Evolutionary conservation across 2,797 vertebrate species (phyloP).

Genomic region (Crenuchus spilurus): DNA sequence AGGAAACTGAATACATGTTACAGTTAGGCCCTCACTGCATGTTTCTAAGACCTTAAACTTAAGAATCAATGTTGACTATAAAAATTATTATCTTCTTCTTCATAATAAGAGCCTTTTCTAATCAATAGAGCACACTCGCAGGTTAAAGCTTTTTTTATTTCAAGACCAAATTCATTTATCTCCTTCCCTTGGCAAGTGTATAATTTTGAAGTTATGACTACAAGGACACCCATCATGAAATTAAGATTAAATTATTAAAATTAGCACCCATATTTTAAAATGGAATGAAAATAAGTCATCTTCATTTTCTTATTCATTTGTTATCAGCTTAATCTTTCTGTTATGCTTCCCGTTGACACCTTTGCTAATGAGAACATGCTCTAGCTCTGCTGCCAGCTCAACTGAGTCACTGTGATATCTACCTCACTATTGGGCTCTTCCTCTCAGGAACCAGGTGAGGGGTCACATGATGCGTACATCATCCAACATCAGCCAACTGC

Average conservation of each 20-base stretch:
- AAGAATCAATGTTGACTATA: background rate
- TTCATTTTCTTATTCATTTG: background rate
- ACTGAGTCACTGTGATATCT: too few species aligned
- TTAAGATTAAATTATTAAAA: background rate
- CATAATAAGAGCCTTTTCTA: background rate
- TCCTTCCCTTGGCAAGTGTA: background rate
- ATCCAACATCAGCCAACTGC: too few species aligned
- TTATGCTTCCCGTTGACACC: too few species aligned
- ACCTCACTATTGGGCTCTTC: too few species aligned
- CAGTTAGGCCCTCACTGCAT: background rate
- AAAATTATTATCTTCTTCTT: background rate
- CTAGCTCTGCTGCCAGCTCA: too few species aligned
- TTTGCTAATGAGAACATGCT: too few species aligned
- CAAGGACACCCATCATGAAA: constrained; percentile 1
- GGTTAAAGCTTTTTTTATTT: background rate
- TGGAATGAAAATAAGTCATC: background rate
- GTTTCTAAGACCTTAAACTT: background rate
- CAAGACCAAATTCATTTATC: constrained; percentile 8
- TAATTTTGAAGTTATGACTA: background rate
- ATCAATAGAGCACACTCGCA: background rate
- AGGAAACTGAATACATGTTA: background rate
- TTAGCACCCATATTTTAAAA: background rate
- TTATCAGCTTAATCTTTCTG: background rate
- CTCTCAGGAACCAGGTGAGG: too few species aligned
- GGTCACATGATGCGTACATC: too few species aligned